Percentiles rank a stretch among this genome's conserved stretches.
Conservation (phyloP, 2,113 vertebrate species). For the Psilopogon haemacephalus region DNA sequence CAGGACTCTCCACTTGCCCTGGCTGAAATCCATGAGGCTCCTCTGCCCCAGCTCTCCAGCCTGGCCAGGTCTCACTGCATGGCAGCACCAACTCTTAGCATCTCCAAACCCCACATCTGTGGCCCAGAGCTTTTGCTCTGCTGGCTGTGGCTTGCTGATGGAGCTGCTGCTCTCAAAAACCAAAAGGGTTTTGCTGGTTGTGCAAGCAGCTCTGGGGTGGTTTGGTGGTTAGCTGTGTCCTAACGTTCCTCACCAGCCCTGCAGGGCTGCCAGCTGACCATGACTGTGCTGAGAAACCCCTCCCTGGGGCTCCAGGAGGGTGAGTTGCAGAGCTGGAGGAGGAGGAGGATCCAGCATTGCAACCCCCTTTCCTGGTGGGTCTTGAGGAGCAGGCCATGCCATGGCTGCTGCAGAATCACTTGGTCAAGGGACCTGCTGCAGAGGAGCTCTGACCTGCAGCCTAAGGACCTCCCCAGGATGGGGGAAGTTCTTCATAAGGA, state of each 20-base stretch:
- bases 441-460: neutral
- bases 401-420: too few relatives aligned
- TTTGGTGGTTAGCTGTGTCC: rapidly evolving
- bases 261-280: neutral
- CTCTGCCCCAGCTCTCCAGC: too few relatives aligned
- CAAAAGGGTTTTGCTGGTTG: rapidly evolving
- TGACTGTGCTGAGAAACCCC: neutral
- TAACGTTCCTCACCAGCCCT: rapidly evolving
- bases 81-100: rapidly evolving
- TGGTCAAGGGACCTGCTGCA: neutral
- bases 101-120: rapidly evolving
- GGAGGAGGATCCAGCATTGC: neutral
- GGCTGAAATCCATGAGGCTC: too few relatives aligned
- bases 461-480: neutral
- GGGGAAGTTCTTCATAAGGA: too few relatives aligned
- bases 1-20: too few relatives aligned
- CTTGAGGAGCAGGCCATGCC: rapidly evolving
- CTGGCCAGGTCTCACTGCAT: too few relatives aligned
- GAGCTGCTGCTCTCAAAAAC: neutral
- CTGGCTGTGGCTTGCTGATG: rapidly evolving
- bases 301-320: rapidly evolving
- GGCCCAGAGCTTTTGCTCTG: rapidly evolving
- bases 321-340: neutral
- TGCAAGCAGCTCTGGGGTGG: rapidly evolving
- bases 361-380: neutral